Percentiles rank a stretch among this genome's conserved stretches.
phyloP scores from a whole-genome alignment of 2,113 vertebrate species.

The Ammodytes dubius region DNA sequence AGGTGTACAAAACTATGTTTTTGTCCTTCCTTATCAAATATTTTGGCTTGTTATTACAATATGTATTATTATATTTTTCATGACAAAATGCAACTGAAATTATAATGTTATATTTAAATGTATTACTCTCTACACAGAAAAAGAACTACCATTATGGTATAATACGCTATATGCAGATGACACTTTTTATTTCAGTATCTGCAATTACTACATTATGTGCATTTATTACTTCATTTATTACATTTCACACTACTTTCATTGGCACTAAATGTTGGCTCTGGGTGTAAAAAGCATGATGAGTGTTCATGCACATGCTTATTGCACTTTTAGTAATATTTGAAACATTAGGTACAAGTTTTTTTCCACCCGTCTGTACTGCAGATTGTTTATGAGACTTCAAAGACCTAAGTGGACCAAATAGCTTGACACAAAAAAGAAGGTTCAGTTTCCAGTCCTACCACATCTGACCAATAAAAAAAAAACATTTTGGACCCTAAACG shows the following conservation, averaged over 20 bases:
- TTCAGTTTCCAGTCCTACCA: not conserved
- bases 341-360: not conserved
- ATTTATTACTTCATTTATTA: not conserved
- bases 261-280: not conserved
- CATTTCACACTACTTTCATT: not conserved
- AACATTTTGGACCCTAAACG: not conserved
- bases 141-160: too few relatives aligned
- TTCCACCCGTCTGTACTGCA: not conserved
- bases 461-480: constrained; percentile 11
- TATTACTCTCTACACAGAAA: not conserved
- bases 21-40: not conserved
- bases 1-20: not conserved
- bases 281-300: not conserved
- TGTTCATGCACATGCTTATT: not conserved
- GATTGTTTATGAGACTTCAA: not conserved
- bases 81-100: not conserved
- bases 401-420: constrained; percentile 12
- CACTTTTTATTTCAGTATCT: constrained; percentile 1
- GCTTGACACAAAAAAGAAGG: not conserved
- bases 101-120: not conserved
- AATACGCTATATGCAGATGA: not conserved
- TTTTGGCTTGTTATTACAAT: not conserved
- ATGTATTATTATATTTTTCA: not conserved
- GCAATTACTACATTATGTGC: not conserved
- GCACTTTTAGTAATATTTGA: not conserved